Evolutionary conservation across 2,888 invertebrate species (phyloP).

Genomic region (Poecilus cupreus): DNA sequence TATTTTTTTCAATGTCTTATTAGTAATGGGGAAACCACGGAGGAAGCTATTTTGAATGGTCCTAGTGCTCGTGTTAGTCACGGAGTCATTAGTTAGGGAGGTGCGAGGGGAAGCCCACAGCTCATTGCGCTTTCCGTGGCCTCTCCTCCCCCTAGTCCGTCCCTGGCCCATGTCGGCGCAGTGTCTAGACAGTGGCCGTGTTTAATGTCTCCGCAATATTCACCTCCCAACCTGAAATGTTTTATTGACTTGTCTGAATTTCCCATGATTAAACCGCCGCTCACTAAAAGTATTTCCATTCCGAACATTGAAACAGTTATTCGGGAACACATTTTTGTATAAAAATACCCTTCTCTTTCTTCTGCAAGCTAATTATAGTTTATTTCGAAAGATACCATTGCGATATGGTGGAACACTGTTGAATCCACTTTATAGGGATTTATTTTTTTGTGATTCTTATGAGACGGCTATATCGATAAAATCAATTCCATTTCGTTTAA

Average conservation of each 20-base stretch:
- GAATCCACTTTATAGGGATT: background rate
- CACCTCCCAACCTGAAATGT: slow-evolving; percentile 37
- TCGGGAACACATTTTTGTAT: background rate
- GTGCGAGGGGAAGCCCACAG: slow-evolving; percentile 11
- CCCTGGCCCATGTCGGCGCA: slow-evolving; percentile 8
- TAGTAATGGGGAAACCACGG: no score
- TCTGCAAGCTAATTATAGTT: background rate
- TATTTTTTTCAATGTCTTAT: no score
- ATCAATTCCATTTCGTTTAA: slow-evolving; percentile 52
- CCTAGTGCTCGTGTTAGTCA: slow-evolving; percentile 2
- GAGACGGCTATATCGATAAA: slow-evolving; percentile 14
- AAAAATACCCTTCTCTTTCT: background rate
- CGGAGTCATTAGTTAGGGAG: slow-evolving; percentile 7
- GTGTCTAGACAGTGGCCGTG: slow-evolving; percentile 34
- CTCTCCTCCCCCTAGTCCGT: background rate
- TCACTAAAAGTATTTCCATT: slow-evolving; percentile 5
- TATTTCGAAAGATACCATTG: background rate
- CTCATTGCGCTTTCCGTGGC: slow-evolving; percentile 43
- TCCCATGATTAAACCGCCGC: slow-evolving; percentile 36
- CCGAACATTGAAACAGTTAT: background rate
- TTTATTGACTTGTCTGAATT: slow-evolving; percentile 45
- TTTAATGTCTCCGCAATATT: slow-evolving; percentile 40
- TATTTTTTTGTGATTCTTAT: slow-evolving; percentile 15
- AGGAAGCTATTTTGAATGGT: no score
- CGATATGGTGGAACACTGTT: background rate